Base-by-base conservation (phyloP, 2,888 invertebrate species). In the Chrysina gloriosa region DNA sequence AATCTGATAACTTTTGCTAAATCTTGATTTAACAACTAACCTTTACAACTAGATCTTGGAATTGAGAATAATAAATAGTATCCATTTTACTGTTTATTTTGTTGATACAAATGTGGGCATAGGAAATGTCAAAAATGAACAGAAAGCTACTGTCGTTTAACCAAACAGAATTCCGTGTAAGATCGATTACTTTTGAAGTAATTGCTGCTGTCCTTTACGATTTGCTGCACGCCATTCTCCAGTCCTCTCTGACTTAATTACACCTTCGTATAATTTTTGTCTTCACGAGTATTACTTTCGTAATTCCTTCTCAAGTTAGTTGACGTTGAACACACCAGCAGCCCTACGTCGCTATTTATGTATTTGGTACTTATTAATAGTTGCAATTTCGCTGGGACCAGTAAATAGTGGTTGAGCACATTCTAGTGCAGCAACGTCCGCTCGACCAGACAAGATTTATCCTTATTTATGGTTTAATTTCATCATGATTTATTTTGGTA, bases 331-430 rank as follows among this genome's bases (percentile, higher is more conserved):
- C 31, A 14, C 31, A 9, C 14, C 16, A 31, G n/a, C 31, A 14
- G 14, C 52, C n/a, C n/a, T 65, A 36, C 65, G 23, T 19, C 52
- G 36, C 39, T 65, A 65, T 65, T 52, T 65, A 52, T 52, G 31
- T 52, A 31, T 65, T 65, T 50, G 36, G 52, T 34, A 39, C 65
- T 65, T 65, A 65, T 65, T 65, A 65, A 65, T 65, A 65, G 65
- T 65, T 65, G 65, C 52, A 48, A 65, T 39, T 67, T 48, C 23
- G 21, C 36, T 36, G 31, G 3, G 31, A 2, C 19, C 21, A 19
- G 45, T 45, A 19, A 45, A 45, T 45, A n/a, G 19, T 31, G 31
- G 31, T 16, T 52, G 52, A 19, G 31, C 25, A 31, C 19, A 7
- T 31, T 31, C 9, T 21, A 31, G 31, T 52, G 31, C 19, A 52